These are phyloP conservation scores for Phyllotreta cruciferae DNA, from an alignment of 2,888 invertebrate genomes.

Conservation along the genomic window DNA sequence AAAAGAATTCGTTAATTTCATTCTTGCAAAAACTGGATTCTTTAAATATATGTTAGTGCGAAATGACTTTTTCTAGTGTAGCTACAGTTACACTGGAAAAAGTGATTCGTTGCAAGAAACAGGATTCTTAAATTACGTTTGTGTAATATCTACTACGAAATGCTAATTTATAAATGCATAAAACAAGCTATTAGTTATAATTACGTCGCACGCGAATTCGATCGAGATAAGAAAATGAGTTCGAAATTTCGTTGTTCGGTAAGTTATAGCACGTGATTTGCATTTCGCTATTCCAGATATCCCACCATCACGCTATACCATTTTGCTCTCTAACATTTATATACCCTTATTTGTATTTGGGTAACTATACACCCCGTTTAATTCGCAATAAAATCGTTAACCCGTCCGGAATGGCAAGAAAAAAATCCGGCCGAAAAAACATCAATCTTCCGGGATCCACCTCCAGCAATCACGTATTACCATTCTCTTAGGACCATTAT, in stretches of 20 bases:
- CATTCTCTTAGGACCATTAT: constrained; percentile 59
- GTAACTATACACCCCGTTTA: not conserved
- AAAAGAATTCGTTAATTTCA: too few species aligned
- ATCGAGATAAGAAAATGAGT: constrained; percentile 54
- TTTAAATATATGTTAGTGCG: too few species aligned
- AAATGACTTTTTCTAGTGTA: too few species aligned
- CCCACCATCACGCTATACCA: too few species aligned
- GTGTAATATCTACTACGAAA: too few species aligned
- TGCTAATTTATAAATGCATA: too few species aligned
- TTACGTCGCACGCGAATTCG: constrained; percentile 53
- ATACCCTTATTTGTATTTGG: not conserved
- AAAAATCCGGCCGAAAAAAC: constrained; percentile 40
- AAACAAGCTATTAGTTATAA: too few species aligned
- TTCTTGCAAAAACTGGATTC: too few species aligned
- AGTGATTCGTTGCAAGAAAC: too few species aligned
- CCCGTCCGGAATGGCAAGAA: constrained; percentile 19
- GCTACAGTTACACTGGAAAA: too few species aligned
- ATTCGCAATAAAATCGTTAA: not conserved
- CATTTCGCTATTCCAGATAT: constrained; percentile 46
- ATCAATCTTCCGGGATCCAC: constrained; percentile 47
- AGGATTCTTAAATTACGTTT: too few species aligned
- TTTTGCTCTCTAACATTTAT: too few species aligned
- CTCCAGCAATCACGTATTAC: constrained; percentile 55
- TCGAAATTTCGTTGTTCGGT: constrained; percentile 58
- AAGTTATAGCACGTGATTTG: constrained; percentile 60